These are phyloP conservation scores for Anadara kagoshimensis DNA, from an alignment of 1,140 invertebrate species.

Conservation along the genomic window DNA sequence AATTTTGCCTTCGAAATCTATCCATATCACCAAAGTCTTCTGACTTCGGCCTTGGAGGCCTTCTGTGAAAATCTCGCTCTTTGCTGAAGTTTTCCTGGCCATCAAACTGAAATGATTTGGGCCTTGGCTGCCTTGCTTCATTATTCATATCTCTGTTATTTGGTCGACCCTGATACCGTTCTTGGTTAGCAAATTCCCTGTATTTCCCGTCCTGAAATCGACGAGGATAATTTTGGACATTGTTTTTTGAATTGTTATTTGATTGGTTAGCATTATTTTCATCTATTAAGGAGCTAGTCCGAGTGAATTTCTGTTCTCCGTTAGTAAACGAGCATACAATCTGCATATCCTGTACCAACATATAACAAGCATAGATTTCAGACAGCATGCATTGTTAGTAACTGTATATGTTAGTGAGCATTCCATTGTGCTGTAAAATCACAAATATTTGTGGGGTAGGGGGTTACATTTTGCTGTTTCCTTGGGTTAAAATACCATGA, in stretches of 20 bases:
- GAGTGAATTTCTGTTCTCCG: conserved; percentile 1
- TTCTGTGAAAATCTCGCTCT: background rate
- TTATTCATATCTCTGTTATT: conserved; percentile 3
- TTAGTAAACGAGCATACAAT: conserved; percentile 14
- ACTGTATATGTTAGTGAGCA: no score
- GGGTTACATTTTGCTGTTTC: no score
- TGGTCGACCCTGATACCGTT: background rate
- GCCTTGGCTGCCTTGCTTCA: background rate
- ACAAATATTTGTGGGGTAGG: no score
- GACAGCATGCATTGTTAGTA: no score
- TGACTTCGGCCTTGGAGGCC: background rate
- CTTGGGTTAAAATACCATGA: no score
- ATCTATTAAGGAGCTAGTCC: conserved; percentile 12
- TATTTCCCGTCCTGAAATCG: conserved; percentile 28
- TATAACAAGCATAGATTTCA: conserved; percentile 6
- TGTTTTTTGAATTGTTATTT: background rate
- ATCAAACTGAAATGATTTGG: background rate
- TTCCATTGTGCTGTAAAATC: no score
- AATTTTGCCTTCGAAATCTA: conserved; percentile 10
- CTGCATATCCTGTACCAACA: conserved; percentile 30
- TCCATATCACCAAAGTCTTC: background rate
- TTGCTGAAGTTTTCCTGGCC: no score
- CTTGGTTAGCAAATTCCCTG: conserved; percentile 13
- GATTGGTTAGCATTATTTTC: background rate
- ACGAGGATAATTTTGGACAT: conserved; percentile 4